Conservation (phyloP, 2,797 vertebrate species). For the Cossypha niveicapilla region DNA sequence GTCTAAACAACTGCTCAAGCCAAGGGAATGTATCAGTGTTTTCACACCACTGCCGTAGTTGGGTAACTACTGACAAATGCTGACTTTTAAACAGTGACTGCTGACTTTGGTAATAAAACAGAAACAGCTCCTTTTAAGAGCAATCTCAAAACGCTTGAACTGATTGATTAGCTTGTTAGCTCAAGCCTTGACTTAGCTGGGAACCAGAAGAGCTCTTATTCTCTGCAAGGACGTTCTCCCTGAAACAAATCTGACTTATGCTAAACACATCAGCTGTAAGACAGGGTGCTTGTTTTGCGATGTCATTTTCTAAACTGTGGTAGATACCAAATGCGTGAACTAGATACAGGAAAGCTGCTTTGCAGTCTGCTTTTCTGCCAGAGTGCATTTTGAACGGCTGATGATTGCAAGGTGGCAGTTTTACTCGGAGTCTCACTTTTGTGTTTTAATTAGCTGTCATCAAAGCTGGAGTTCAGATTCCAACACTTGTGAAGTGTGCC, state of each 20-base stretch:
- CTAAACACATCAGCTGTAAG: not conserved
- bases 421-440: not conserved
- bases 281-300: not conserved
- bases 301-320: not conserved
- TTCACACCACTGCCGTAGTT: not conserved
- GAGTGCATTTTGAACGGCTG: not conserved
- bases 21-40: not conserved
- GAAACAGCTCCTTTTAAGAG: not conserved
- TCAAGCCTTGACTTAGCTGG: not conserved
- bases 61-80: conserved; percentile 31
- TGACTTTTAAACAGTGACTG: not conserved
- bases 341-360: not conserved
- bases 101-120: not conserved
- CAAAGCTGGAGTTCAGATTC: not conserved
- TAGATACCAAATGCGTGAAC: not conserved
- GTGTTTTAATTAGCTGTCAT: conserved; percentile 12
- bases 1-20: conserved; percentile 6
- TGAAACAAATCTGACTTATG: not conserved
- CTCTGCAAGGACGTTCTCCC: not conserved
- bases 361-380: not conserved
- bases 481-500: not conserved
- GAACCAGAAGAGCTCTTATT: not conserved
- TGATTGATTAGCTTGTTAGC: not conserved
- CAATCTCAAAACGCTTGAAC: not conserved
- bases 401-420: not conserved